These are phyloP conservation scores for Urosaurus nigricauda DNA, from an alignment of 2,797 vertebrate genomes.

Conservation along the genomic window DNA sequence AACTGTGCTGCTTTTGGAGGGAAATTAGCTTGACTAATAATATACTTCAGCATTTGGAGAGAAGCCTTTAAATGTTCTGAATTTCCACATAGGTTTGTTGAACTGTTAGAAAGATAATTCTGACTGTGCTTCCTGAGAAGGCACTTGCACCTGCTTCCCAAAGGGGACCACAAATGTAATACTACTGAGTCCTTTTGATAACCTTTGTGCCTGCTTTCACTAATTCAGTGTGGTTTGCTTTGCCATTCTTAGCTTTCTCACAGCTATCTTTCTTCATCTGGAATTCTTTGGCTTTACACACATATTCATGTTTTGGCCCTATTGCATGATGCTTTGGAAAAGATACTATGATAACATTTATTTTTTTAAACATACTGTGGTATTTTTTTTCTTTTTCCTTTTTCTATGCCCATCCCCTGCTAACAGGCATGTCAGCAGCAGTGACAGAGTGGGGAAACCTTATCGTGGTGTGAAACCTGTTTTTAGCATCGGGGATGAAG, in stretches of 20 bases:
- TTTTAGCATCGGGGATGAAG: conserved; percentile 98
- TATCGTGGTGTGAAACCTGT: conserved; percentile 98
- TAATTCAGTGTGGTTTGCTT: conserved; percentile 60
- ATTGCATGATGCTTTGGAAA: conserved; percentile 34
- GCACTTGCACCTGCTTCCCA: conserved; percentile 37
- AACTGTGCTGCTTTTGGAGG: not conserved
- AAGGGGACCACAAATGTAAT: conserved; percentile 9
- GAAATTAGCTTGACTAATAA: not conserved
- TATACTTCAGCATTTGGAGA: not conserved
- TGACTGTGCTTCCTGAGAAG: conserved; percentile 31
- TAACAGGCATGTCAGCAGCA: conserved; percentile 96
- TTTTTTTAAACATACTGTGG: conserved; percentile 25
- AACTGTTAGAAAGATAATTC: conserved; percentile 23
- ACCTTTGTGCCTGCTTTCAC: conserved; percentile 49
- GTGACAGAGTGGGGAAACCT: conserved; percentile 94
- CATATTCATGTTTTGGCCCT: conserved; percentile 46
- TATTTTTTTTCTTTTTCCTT: not conserved
- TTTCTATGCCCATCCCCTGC: conserved; percentile 48
- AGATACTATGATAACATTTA: not conserved
- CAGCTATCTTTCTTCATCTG: conserved; percentile 55
- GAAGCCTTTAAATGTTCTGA: conserved; percentile 13
- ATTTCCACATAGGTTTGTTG: conserved; percentile 10
- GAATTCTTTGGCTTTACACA: conserved; percentile 40
- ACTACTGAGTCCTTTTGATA: conserved; percentile 35
- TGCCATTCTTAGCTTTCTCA: conserved; percentile 60